Conservation (phyloP, 2,888 invertebrate species). For the Cheilosia urbana region DNA sequence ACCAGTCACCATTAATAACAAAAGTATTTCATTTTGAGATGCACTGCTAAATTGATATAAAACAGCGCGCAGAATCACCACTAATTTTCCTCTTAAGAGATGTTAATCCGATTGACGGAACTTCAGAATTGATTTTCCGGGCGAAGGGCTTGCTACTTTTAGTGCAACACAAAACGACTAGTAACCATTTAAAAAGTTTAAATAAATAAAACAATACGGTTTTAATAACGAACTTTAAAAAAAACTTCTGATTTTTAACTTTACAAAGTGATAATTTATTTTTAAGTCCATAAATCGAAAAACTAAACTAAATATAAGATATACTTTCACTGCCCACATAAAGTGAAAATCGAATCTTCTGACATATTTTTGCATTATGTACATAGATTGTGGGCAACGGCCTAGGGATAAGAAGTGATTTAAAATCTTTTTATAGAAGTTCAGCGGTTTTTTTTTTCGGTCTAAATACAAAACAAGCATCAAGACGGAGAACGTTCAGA, state of each 20-base stretch:
- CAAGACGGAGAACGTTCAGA: conserved; percentile 67
- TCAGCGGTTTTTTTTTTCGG: conserved; percentile 60
- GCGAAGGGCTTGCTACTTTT: conserved; percentile 60
- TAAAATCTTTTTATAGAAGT: conserved; percentile 70
- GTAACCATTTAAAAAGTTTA: conserved; percentile 33
- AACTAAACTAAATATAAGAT: conserved; percentile 8
- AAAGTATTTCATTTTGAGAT: conserved; percentile 27
- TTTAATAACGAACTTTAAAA: conserved; percentile 31
- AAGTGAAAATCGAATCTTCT: conserved; percentile 38
- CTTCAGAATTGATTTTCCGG: conserved; percentile 72
- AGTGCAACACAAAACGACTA: conserved; percentile 43
- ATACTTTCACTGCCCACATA: conserved; percentile 44
- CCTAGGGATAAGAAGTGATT: conserved; percentile 72
- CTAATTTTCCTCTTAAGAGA: conserved; percentile 21
- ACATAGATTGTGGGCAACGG: conserved; percentile 57
- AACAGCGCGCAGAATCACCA: conserved; percentile 62
- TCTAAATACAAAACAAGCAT: conserved; percentile 58
- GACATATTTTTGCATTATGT: conserved; percentile 61
- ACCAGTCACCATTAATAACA: too few relatives aligned
- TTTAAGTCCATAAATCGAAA: conserved; percentile 1
- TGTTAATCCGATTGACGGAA: conserved; percentile 45
- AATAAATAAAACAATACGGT: conserved; percentile 29
- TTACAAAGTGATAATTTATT: conserved; percentile 14
- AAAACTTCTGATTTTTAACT: background rate
- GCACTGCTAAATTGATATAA: background rate